phyloP scores from a whole-genome alignment of 2,888 invertebrate species.

The Amiota communis region DNA sequence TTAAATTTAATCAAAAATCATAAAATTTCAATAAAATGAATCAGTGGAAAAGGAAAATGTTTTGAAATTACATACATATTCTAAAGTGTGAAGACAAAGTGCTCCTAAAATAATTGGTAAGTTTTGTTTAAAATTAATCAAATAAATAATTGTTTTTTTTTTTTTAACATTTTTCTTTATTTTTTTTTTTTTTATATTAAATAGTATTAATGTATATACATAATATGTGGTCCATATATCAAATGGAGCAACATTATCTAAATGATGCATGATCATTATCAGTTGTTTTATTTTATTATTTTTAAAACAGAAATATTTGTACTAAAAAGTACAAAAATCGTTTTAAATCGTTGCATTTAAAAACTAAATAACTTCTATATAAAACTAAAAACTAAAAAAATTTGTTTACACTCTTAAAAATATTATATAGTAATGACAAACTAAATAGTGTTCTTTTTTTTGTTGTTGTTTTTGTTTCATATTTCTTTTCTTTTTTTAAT shows the following conservation, averaged over 20 bases:
- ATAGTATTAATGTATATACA: not conserved
- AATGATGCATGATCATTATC: not conserved
- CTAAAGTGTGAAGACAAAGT: no score
- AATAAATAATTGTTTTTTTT: no score
- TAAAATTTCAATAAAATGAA: no score
- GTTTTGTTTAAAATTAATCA: no score
- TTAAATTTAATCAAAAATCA: no score
- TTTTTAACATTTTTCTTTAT: no score
- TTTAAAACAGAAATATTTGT: constrained; percentile 9
- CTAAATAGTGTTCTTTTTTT: constrained; percentile 61
- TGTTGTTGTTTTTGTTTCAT: constrained; percentile 41
- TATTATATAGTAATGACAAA: constrained; percentile 51
- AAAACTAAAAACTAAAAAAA: constrained; percentile 47
- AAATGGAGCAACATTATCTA: no score
- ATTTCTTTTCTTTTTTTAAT: constrained; percentile 23
- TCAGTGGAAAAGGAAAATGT: no score
- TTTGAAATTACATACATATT: no score
- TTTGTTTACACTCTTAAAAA: constrained; percentile 29
- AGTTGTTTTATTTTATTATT: not conserved
- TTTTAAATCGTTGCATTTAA: constrained; percentile 49
- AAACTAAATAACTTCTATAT: constrained; percentile 61
- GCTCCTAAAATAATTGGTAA: no score
- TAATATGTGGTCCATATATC: not conserved
- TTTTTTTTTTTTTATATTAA: no score
- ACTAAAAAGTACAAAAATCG: constrained; percentile 6